A percentile compares a stretch with the other conserved stretches of the same genome.
Evolutionary conservation across 2,888 invertebrate species (phyloP).

Genomic region (Megaustenia siamemsis): DNA sequence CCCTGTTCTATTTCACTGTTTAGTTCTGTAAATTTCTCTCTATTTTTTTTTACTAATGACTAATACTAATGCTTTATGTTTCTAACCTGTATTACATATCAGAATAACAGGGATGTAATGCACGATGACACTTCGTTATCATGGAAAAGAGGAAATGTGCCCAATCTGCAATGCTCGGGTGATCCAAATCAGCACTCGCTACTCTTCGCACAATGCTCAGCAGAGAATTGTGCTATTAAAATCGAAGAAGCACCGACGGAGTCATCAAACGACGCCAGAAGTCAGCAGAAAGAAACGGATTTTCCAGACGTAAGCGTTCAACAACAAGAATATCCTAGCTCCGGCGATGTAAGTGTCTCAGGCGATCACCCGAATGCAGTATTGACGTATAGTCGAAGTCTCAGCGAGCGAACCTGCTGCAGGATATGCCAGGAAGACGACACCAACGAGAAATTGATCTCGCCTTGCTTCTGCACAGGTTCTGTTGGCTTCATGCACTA

Average conservation of each 20-base stretch:
- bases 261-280: neutral
- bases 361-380: neutral
- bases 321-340: neutral
- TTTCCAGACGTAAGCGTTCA: neutral
- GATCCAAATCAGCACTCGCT: neutral
- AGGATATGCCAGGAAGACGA: slow-evolving; percentile 83
- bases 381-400: neutral
- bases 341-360: neutral
- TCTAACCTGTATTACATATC: too few relatives aligned
- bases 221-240: too few relatives aligned
- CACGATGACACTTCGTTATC: neutral
- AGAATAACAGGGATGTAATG: too few relatives aligned
- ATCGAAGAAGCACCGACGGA: neutral
- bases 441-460: slow-evolving; percentile 81
- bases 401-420: slow-evolving; percentile 75
- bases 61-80: too few relatives aligned
- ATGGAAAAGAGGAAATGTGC: neutral
- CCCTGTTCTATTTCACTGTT: too few relatives aligned
- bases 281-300: neutral
- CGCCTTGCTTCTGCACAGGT: slow-evolving; percentile 84
- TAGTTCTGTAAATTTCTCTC: too few relatives aligned
- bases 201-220: neutral
- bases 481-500: slow-evolving; percentile 88
- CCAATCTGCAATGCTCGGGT: too few relatives aligned
- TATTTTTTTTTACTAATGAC: too few relatives aligned